A percentile compares a stretch with the other conserved stretches of the same genome.
Evolutionary conservation across 2,797 vertebrate species (phyloP).

Genomic region (Cynopterus sphinx): DNA sequence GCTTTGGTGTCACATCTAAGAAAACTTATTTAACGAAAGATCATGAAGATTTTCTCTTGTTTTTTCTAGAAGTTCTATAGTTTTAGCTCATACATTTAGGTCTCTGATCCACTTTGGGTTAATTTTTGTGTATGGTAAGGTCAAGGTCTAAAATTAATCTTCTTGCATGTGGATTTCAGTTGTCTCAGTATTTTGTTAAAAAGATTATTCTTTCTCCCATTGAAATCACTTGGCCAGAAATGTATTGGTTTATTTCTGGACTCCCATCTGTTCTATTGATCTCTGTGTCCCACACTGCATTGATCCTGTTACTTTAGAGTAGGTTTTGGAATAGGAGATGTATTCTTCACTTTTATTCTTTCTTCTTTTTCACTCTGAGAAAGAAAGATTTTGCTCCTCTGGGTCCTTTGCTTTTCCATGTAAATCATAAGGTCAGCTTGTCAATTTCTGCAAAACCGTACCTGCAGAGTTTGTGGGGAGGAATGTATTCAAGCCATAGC

Average conservation of each 20-base stretch:
- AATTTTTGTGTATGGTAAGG: neutral
- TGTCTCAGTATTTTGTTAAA: neutral
- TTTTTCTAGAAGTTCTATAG: neutral
- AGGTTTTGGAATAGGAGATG: neutral
- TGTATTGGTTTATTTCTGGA: neutral
- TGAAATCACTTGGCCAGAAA: neutral
- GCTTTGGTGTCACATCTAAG: neutral
- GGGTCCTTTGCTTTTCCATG: neutral
- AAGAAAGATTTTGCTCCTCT: too few relatives aligned
- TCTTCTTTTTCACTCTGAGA: neutral
- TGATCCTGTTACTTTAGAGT: neutral
- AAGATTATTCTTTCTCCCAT: neutral
- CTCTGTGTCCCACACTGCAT: neutral
- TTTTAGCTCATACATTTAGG: neutral
- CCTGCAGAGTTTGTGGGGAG: neutral
- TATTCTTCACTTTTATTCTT: neutral
- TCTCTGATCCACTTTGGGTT: neutral
- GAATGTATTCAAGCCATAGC: rapidly evolving
- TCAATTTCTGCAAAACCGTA: neutral
- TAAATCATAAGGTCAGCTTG: neutral
- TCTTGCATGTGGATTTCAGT: too few relatives aligned
- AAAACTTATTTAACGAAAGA: neutral
- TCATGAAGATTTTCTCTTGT: neutral
- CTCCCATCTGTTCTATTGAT: neutral
- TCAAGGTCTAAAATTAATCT: neutral